Percentiles rank a stretch among this genome's conserved stretches.
Evolutionary conservation across 2,113 vertebrate genomes (phyloP).

Genomic region (Hystrix brachyura): DNA sequence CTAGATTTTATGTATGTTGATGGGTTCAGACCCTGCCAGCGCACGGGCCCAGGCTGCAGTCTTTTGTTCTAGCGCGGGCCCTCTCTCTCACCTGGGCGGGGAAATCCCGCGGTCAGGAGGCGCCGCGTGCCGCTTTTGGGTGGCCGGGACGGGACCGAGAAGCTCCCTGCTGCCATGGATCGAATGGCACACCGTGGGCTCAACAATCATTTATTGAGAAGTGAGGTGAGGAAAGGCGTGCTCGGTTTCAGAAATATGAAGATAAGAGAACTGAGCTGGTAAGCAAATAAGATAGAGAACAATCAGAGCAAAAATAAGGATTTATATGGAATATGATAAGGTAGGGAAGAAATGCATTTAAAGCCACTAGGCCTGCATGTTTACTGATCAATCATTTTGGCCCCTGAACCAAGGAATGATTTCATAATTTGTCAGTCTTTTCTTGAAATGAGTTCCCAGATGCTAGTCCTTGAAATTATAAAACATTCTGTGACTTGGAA

Average conservation of each 20-base stretch:
- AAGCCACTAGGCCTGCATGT: not conserved
- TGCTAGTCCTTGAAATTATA: not conserved
- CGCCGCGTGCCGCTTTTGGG: no score
- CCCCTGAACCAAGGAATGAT: not conserved
- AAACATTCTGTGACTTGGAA: constrained; percentile 11
- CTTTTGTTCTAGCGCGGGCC: no score
- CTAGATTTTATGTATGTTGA: no score
- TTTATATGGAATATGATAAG: not conserved
- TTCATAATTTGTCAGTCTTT: not conserved
- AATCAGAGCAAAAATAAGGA: not conserved
- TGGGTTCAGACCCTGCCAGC: no score
- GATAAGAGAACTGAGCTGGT: not conserved
- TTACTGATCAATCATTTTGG: not conserved
- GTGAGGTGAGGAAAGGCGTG: not conserved
- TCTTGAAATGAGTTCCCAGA: not conserved
- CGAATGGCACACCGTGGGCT: not conserved
- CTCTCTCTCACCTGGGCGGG: no score
- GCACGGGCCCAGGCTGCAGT: no score
- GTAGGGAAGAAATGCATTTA: not conserved
- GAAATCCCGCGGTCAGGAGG: no score
- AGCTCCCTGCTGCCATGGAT: no score
- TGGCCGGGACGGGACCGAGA: no score
- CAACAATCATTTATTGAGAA: not conserved
- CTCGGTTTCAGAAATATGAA: not conserved
- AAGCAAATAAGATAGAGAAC: not conserved